These are phyloP conservation scores for Panurus biarmicus DNA, from an alignment of 2,113 vertebrate genomes.

Conservation along the genomic window DNA sequence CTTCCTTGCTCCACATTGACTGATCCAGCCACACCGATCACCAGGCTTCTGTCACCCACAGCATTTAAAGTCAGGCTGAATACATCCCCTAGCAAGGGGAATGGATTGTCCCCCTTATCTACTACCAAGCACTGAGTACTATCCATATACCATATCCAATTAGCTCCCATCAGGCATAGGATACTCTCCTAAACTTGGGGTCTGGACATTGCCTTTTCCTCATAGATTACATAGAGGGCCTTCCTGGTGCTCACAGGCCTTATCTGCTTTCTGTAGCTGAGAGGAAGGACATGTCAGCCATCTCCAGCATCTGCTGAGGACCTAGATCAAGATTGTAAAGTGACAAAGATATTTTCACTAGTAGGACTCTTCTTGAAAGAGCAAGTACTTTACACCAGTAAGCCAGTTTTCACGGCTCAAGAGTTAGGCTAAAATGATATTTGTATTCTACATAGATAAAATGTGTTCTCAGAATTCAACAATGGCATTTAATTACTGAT, in stretches of 20 bases:
- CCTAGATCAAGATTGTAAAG: neutral
- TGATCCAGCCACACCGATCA: neutral
- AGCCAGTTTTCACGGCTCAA: neutral
- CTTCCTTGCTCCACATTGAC: neutral
- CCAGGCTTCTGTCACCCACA: neutral
- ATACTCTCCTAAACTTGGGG: neutral
- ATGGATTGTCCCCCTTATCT: neutral
- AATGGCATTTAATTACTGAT: neutral
- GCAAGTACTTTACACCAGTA: neutral
- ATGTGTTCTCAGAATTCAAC: neutral
- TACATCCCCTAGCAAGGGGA: accelerated
- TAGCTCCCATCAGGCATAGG: neutral
- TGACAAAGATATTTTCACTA: neutral
- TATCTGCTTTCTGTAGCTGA: neutral
- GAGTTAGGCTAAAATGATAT: neutral
- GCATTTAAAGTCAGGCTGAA: neutral
- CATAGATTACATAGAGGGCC: neutral
- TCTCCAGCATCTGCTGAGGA: neutral
- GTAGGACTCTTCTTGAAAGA: neutral
- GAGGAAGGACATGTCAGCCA: neutral
- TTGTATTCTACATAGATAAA: neutral
- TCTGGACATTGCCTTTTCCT: neutral
- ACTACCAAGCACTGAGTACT: neutral
- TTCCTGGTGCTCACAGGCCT: accelerated
- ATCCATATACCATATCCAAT: neutral